These are phyloP conservation scores for Salpingus planirostris DNA, from an alignment of 2,888 invertebrate species.

Conservation along the genomic window DNA sequence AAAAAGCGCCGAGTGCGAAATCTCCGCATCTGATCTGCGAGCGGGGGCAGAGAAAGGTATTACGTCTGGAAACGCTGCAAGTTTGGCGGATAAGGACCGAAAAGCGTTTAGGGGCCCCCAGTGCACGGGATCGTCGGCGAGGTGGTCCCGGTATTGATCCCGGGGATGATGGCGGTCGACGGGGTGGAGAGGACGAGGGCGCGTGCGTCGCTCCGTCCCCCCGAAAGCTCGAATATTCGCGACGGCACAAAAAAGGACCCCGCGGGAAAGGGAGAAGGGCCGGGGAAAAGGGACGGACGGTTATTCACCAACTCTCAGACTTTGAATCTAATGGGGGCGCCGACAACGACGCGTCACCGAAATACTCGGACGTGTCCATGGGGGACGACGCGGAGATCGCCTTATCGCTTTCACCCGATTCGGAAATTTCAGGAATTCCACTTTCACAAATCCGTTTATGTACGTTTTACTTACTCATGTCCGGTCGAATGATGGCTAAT, in stretches of 20 bases:
- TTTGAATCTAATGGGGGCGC: constrained; percentile 26
- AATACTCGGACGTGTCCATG: no score
- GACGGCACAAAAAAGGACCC: constrained; percentile 14
- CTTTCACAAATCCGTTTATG: no score
- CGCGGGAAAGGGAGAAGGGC: no score
- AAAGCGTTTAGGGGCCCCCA: constrained; percentile 11
- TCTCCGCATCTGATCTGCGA: constrained; percentile 15
- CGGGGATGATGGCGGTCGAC: constrained; percentile 21
- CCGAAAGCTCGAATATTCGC: constrained; percentile 5
- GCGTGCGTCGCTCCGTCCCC: constrained; percentile 16
- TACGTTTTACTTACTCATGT: no score
- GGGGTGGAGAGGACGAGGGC: constrained; percentile 18
- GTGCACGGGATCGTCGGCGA: constrained; percentile 13
- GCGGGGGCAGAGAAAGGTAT: no score
- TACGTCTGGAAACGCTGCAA: constrained; percentile 15
- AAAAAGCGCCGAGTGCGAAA: constrained; percentile 2
- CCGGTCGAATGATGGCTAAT: no score
- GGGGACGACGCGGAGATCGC: no score
- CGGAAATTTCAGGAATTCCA: no score
- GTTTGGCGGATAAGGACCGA: constrained; percentile 13
- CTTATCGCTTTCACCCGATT: no score
- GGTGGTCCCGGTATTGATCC: constrained; percentile 26
- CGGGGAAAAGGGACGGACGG: constrained; percentile 19
- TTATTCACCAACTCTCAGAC: constrained; percentile 25
- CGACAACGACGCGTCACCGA: no score